Conservation (phyloP, 1,140 invertebrate species). For the Papilio xuthus region DNA sequence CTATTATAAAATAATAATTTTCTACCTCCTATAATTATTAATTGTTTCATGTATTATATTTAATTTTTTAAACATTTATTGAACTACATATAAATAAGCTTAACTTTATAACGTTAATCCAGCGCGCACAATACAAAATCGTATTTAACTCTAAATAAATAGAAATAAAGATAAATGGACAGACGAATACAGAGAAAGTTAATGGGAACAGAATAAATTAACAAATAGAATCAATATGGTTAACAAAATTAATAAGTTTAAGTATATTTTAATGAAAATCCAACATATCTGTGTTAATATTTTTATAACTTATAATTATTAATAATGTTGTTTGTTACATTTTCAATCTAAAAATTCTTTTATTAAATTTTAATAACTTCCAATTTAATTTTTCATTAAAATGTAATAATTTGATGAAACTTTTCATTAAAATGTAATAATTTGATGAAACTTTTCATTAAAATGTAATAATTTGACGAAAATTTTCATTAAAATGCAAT, state of each 20-base stretch:
- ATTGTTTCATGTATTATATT: no score
- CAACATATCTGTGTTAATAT: background rate
- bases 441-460: no score
- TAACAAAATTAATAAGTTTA: background rate
- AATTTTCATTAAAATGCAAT: no score
- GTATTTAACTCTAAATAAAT: background rate
- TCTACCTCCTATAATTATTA: no score
- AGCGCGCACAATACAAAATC: background rate
- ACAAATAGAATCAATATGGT: no score
- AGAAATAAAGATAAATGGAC: background rate
- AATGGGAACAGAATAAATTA: slow-evolving; percentile 1
- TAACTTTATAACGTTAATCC: background rate
- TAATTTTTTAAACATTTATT: background rate
- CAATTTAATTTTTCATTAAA: background rate
- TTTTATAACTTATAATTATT: background rate
- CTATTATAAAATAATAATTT: no score
- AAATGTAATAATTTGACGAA: no score
- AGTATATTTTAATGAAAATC: background rate
- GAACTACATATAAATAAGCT: background rate
- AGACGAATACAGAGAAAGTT: background rate
- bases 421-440: no score
- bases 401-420: no score
- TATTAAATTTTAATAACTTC: background rate
- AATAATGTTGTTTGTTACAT: background rate
- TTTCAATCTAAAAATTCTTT: background rate